Conservation (phyloP, 1,140 invertebrate genomes). For the Epicauta chinensis region DNA sequence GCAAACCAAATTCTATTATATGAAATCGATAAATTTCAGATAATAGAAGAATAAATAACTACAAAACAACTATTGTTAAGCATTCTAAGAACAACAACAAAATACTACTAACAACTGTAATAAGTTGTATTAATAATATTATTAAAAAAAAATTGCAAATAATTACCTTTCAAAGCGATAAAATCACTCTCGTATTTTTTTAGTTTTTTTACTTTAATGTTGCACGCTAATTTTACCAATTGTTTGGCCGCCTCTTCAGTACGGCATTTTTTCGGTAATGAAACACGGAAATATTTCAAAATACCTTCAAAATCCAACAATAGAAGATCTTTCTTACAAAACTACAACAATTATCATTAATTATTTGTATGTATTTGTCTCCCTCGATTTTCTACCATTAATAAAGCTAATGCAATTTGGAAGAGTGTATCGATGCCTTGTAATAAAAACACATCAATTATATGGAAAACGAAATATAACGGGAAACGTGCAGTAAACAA, state of each 20-base stretch:
- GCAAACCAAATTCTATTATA: not conserved
- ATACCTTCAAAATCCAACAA: conserved; percentile 95
- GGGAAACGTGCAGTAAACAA: conserved; percentile 98
- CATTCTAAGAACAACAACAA: too few species aligned
- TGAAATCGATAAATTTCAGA: not conserved
- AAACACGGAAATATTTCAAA: conserved; percentile 91
- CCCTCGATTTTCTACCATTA: conserved; percentile 68
- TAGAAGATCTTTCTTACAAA: conserved; percentile 87
- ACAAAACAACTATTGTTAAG: too few species aligned
- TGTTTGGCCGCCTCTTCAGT: conserved; percentile 82
- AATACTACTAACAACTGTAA: not conserved
- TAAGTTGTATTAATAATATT: not conserved
- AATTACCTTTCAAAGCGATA: conserved; percentile 67
- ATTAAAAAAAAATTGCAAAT: not conserved
- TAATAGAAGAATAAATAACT: too few species aligned
- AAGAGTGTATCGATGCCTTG: conserved; percentile 94
- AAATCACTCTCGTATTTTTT: conserved; percentile 97
- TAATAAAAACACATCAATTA: conserved; percentile 91
- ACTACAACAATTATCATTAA: conserved; percentile 45
- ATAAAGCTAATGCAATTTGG: conserved; percentile 88
- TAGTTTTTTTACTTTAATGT: conserved; percentile 88
- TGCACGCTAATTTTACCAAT: conserved; percentile 84
- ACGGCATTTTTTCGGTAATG: conserved; percentile 92
- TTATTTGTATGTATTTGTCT: not conserved
- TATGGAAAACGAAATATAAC: conserved; percentile 94